Conservation (phyloP, 2,113 vertebrate genomes). For the Periophthalmodon schlosseri region DNA sequence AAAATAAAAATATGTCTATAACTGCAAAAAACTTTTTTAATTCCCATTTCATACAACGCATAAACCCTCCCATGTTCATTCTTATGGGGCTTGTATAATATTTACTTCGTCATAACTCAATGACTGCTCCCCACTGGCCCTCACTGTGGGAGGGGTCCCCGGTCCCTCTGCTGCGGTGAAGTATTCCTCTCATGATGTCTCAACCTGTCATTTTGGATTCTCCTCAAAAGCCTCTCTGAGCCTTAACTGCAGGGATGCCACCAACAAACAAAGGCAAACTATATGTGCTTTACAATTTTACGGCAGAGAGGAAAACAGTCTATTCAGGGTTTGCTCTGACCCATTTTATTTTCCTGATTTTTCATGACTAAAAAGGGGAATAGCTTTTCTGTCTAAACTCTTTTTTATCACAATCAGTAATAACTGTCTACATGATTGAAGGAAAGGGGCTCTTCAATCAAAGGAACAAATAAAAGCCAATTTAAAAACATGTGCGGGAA, state of each 20-base stretch:
- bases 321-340: neutral
- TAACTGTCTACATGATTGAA: neutral
- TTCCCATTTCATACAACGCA: neutral
- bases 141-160: conserved; percentile 12
- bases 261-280: conserved; percentile 22
- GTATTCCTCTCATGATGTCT: conserved; percentile 31
- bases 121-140: conserved; percentile 5
- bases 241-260: conserved; percentile 15
- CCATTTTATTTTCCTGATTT: neutral
- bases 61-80: neutral
- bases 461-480: neutral
- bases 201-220: conserved; percentile 48
- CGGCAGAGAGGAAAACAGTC: neutral
- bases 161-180: conserved; percentile 13
- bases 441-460: neutral
- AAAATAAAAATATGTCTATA: too few relatives aligned
- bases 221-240: conserved; percentile 31
- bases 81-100: neutral
- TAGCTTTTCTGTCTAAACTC: neutral
- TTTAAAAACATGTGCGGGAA: neutral
- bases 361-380: neutral
- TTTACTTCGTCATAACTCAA: conserved; percentile 34
- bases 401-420: neutral
- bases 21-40: too few relatives aligned
- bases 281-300: neutral